phyloP scores from a whole-genome alignment of 1,140 invertebrate species.

The Aphidius gifuensis region DNA sequence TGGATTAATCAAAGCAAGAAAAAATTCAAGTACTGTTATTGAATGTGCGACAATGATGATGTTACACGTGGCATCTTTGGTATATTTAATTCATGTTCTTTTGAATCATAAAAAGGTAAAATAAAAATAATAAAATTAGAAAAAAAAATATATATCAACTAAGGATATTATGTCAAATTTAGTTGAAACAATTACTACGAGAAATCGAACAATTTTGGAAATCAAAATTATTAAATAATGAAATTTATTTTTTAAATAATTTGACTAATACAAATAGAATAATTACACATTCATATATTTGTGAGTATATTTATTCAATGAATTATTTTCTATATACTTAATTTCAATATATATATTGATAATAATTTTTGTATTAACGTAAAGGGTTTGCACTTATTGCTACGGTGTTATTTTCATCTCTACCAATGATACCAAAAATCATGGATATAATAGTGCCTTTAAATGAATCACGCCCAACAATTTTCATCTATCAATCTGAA shows the following conservation, averaged over 20 bases:
- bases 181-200: slow-evolving; percentile 9
- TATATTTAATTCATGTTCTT: slow-evolving; percentile 8
- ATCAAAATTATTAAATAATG: background rate
- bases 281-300: slow-evolving; percentile 14
- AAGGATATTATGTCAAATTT: background rate
- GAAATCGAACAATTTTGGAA: slow-evolving; percentile 5
- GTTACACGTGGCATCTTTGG: slow-evolving; percentile 9
- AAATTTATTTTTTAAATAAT: slow-evolving; percentile 3
- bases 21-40: slow-evolving; percentile 1
- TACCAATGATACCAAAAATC: slow-evolving; percentile 22
- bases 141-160: background rate
- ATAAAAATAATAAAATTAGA: background rate
- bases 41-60: slow-evolving; percentile 14
- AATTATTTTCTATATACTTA: background rate
- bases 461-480: slow-evolving; percentile 22
- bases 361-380: background rate
- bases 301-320: slow-evolving; percentile 1
- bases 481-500: slow-evolving; percentile 20
- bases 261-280: background rate
- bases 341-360: background rate
- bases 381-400: slow-evolving; percentile 9
- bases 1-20: background rate
- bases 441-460: slow-evolving; percentile 22
- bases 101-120: slow-evolving; percentile 11
- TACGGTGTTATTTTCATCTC: slow-evolving; percentile 11